These are phyloP conservation scores for Propithecus coquereli DNA, from an alignment of 2,113 vertebrate species.

Conservation along the genomic window DNA sequence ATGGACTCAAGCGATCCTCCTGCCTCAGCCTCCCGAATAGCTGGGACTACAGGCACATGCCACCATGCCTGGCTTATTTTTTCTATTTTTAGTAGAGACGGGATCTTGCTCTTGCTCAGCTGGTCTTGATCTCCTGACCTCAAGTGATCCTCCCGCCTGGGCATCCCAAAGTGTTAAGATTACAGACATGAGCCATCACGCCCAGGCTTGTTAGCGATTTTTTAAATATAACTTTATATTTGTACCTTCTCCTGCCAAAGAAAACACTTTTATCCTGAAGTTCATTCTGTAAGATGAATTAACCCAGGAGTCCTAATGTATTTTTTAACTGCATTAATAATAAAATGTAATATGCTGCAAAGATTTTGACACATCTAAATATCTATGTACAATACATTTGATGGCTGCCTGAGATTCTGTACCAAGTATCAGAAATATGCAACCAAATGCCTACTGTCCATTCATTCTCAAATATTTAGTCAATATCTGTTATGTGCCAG, in stretches of 20 bases:
- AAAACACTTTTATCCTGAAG: background rate
- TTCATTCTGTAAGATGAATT: background rate
- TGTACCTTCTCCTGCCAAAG: background rate
- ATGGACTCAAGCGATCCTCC: no score
- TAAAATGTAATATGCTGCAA: background rate
- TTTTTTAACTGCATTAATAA: background rate
- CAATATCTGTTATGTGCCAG: background rate
- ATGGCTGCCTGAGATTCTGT: background rate
- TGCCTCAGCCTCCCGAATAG: no score
- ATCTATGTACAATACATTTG: background rate
- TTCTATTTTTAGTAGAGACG: no score
- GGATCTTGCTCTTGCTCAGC: no score
- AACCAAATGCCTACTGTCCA: background rate
- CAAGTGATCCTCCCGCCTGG: no score
- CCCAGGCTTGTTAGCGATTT: background rate
- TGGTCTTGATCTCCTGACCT: no score
- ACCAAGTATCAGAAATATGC: background rate
- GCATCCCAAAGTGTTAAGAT: no score
- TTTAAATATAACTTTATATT: background rate
- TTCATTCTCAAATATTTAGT: background rate
- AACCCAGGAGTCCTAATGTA: background rate
- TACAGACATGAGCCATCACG: no score
- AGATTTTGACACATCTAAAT: background rate
- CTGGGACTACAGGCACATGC: no score
- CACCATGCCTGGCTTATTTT: no score